Evolutionary conservation across 2,797 vertebrate genomes (phyloP).

Genomic region (Scleropages formosus): DNA sequence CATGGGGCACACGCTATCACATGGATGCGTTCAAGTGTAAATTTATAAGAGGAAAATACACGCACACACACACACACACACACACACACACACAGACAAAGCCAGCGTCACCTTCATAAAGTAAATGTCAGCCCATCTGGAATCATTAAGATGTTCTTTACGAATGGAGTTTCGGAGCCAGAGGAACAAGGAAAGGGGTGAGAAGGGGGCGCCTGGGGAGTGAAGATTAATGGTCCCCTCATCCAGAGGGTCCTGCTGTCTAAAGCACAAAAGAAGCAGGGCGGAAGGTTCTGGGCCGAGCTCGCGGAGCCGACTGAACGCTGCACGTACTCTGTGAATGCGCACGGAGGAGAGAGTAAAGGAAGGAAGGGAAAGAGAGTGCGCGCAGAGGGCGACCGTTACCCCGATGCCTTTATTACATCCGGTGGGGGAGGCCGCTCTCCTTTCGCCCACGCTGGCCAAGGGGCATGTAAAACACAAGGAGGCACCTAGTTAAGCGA

Average conservation of each 20-base stretch:
- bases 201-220: not conserved
- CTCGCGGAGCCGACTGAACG: not conserved
- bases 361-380: not conserved
- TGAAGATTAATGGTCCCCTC: too few species aligned
- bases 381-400: not conserved
- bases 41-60: conserved; percentile 18
- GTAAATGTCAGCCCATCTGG: conserved; percentile 68
- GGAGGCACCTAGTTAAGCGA: conserved; percentile 64
- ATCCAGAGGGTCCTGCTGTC: too few species aligned
- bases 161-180: conserved; percentile 65
- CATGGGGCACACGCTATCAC: not conserved
- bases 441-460: not conserved
- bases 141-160: conserved; percentile 72
- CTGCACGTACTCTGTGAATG: not conserved
- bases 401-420: not conserved
- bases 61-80: conserved; percentile 2
- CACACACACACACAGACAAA: conserved; percentile 1
- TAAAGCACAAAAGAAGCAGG: too few species aligned
- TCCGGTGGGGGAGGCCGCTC: conserved; percentile 35
- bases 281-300: not conserved
- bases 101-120: conserved; percentile 50
- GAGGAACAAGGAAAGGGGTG: conserved; percentile 56
- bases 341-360: not conserved
- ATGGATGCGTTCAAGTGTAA: not conserved
- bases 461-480: conserved; percentile 53